These are phyloP conservation scores for Mythimna albipuncta DNA, from an alignment of 2,888 invertebrate genomes.

Conservation along the genomic window DNA sequence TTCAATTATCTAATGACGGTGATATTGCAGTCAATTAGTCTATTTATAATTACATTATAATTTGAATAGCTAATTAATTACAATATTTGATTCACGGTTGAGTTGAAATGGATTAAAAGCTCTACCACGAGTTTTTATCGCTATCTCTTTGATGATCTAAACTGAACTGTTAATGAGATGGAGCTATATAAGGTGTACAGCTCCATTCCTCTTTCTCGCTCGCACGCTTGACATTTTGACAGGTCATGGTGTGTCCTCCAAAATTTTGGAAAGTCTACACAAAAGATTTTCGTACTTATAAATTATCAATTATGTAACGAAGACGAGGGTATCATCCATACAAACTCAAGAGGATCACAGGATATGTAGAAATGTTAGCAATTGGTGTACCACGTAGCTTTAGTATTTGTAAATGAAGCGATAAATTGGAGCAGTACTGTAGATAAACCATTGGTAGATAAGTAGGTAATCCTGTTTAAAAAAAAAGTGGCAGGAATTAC, in stretches of 20 bases:
- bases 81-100: constrained; percentile 19
- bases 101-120: not conserved
- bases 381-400: not conserved
- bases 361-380: not conserved
- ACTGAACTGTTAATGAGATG: too few species aligned
- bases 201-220: too few species aligned
- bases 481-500: not conserved
- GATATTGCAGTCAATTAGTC: constrained; percentile 30
- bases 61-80: constrained; percentile 36
- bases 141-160: too few species aligned
- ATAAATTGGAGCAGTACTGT: not conserved
- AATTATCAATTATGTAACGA: not conserved
- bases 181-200: too few species aligned
- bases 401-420: too few species aligned
- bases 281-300: not conserved
- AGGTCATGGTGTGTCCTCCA: too few species aligned
- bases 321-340: not conserved
- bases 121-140: too few species aligned
- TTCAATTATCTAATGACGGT: constrained; percentile 39
- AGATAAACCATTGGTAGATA: not conserved
- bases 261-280: not conserved
- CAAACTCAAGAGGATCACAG: not conserved
- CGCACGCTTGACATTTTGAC: too few species aligned
- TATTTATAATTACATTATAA: constrained; percentile 27
- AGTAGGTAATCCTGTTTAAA: not conserved